Evolutionary conservation across 1,140 invertebrate genomes (phyloP), one percentile per base, ranked within the genome.

Genomic region (Ooceraea biroi): DNA sequence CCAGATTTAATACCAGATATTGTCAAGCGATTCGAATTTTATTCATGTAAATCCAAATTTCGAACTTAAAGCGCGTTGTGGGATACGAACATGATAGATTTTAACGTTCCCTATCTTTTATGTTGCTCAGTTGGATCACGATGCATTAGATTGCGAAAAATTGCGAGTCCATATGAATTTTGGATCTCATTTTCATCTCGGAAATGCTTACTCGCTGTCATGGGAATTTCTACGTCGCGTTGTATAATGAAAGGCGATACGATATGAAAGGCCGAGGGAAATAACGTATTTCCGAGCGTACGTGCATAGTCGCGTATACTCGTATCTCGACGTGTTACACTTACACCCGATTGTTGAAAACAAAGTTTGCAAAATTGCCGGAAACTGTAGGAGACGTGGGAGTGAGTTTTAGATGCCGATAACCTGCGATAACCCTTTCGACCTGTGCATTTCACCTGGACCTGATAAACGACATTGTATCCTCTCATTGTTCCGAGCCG

Each of bases 221-320:
- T 77, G 60, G 44, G 73, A 66, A 66, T 77, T 77, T 77, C 60
- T 76, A 4, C 7, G 60, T 36, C 10, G 44, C 30, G 73, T 66
- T 77, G 60, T 60, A 52, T 77, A 77, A 77, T 66, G 77, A 80
- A 72, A 80, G 77, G 77, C 66, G 55, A 72, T 69, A 73, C 50
- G 19, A 36, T 36, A 36, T 36, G 36, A 36, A 36, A 36, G 36
- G 66, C 44, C 36, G 36, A 25, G 66, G 66, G 36, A 19, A 36
- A 30, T 66, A 57, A 57, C 60, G 25, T 36, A 7, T 73, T 80
- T 55, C n/a, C 48, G 50, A 73, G 66, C 50, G 55, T 71, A 80
- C 41, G 77, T 57, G 36, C 7, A 36, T 36, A 36, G 22, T 44
- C 48, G 46, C 46, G 73, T 41, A 14, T 14, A 17, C 69, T 72